phyloP scores from a whole-genome alignment of 2,888 invertebrate genomes.

The Tetragonula carbonaria region DNA sequence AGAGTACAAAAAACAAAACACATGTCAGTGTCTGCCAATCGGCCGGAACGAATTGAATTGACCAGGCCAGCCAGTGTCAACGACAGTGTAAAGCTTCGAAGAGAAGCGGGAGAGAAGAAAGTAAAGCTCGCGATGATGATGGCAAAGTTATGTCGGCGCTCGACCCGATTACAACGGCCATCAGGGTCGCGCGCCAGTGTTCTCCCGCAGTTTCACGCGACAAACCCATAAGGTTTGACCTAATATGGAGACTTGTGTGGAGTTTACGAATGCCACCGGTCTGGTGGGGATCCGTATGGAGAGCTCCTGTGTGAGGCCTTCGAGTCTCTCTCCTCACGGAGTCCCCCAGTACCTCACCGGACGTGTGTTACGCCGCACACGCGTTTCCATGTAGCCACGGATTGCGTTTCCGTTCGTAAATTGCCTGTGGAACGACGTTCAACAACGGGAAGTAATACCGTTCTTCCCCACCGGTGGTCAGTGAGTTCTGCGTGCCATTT shows the following conservation, averaged over 20 bases:
- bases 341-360: constrained; percentile 80
- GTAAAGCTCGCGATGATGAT: constrained; percentile 42
- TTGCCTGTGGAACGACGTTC: not conserved
- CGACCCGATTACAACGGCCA: constrained; percentile 56
- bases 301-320: constrained; percentile 76
- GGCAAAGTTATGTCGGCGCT: constrained; percentile 33
- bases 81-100: not conserved
- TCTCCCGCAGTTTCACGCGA: constrained; percentile 72
- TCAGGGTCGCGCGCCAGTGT: constrained; percentile 63
- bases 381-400: constrained; percentile 62
- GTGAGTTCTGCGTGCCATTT: constrained; percentile 16
- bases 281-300: constrained; percentile 77
- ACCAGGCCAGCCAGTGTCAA: not conserved
- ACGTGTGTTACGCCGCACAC: constrained; percentile 80
- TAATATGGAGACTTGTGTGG: constrained; percentile 80
- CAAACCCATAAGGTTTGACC: constrained; percentile 83
- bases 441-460: not conserved
- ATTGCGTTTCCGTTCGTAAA: constrained; percentile 48
- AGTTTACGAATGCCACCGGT: constrained; percentile 73
- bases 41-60: not conserved
- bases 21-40: not conserved
- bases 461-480: not conserved
- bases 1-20: not conserved
- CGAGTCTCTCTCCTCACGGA: constrained; percentile 74
- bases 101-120: constrained; percentile 42